Base-by-base conservation (phyloP, 2,888 invertebrate species). In the Leptothorax acervorum region DNA sequence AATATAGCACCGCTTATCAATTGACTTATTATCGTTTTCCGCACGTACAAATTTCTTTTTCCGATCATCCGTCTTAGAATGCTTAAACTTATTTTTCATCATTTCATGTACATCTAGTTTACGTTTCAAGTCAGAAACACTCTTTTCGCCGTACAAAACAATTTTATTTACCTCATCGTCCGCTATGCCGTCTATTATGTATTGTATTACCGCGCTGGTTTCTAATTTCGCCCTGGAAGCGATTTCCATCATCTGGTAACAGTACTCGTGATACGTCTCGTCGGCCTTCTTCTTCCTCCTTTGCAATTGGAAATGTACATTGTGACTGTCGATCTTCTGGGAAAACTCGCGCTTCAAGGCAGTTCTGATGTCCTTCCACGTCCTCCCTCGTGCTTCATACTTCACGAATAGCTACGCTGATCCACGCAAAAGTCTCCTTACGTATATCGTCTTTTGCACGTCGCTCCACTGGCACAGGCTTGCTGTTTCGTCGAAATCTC, bases 401-500 rank as follows among this genome's bases (percentile, higher is more conserved):
- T 18, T 68, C 2, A 68, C 18, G 3, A 68, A 68, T 1, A 68
- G 15, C 0, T 18, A 0, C 0, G 31, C 66, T 1, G 28, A 68
- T 0, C 66, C 66, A 0, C 45, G 18, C 3, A 63, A 12, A 0
- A 65, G 5, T 8, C 15, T 45, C 12, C 3, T 65, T 1, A 12
- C 65, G 6, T 42, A 63, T 3, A 63, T 39, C 4, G 39, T 9
- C 39, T 65, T 45, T 5, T 65, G 65, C 0, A 45, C 23, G 1
- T 23, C 42, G 11, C 12, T 45, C 45, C 65, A 65, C 3, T 12
- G 1, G 5, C 45, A 65, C 4, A 88, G 23, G 3, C 60, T 39
- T 5, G 82, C 86, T 35, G 51, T 75, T 0, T 89, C 87, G 35
- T 88, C 86, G 53, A 88, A 86, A 0, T 87, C 86, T 35, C 68